Evolutionary conservation across 1,140 invertebrate genomes (phyloP), one percentile per base, ranked within the genome.

Genomic region (Ceratosolen fusciceps): DNA sequence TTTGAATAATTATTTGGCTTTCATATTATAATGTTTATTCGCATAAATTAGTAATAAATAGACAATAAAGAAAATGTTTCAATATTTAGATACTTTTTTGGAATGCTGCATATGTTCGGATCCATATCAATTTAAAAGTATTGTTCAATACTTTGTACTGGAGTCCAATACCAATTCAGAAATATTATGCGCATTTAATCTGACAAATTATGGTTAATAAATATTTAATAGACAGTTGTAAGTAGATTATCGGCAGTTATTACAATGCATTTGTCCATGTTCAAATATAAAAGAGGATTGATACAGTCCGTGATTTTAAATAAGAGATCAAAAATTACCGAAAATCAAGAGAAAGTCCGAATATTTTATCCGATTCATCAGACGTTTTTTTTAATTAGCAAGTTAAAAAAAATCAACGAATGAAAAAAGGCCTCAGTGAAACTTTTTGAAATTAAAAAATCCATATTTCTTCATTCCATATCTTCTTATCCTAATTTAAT

Each of bases 261-360:
- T n/a, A 75, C 47, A 52, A 74, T 8, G 68, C 37, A 49, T 19
- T 54, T 81, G 56, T 79, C 60, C 62, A 37, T 19, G 29, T 74
- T 49, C 43, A 70, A 54, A 76, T 76, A 75, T 82, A 58, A 70
- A 29, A 31, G 77, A 80, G 81, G 79, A 74, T 73, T n/a, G n/a
- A 60, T 52, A 68, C 73, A 75, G 4, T 47, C 19, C 9, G n/a
- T 79, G 24, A n/a, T 14, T 74, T 49, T 65, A 31, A 70, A 78
- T 70, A 39, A 62, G 21, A 78, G 68, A 78, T 78, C 49, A 78
- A 78, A 58, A 54, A 37, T 10, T 12, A 43, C 39, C 54, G 67
- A 65, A 65, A 58, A 80, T 83, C 80, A 82, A 85, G 87, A 88
- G 88, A 90, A 90, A 90, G 87, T 90, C 77, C 10, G 43, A 65